Evolutionary conservation across 2,113 vertebrate genomes (phyloP), one percentile per base, ranked within the genome.

Genomic region (Leptobrachium leishanense): DNA sequence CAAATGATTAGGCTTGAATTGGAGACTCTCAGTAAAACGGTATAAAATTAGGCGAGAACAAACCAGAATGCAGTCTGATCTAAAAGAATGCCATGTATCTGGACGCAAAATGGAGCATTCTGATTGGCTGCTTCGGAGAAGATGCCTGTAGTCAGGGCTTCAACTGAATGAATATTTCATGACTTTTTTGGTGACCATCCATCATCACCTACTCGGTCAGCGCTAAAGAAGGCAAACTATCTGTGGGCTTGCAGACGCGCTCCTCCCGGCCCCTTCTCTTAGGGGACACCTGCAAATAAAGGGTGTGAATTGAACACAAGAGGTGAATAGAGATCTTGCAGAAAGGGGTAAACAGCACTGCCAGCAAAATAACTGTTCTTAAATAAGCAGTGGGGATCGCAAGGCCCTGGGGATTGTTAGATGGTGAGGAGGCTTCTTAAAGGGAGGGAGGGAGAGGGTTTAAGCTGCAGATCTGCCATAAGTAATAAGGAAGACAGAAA

Each of bases 121-220:
- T 42, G 68, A 78, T 71, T 71, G 76, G 76, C 15, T 64, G 8
- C 43, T 72, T 59, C 31, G 43, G 42, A 31, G 9, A 65, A n/a
- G 8, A 44, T 55, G 44, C n/a, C n/a, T n/a, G n/a, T n/a, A n/a
- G 20, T 31, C 20, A 31, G 20, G 20, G 20, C 20, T 31, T 31
- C 20, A 31, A 31, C 20, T 31, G 20, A 31, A 31, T 31, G 20
- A 31, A 31, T 72, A 64, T 55, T 79, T 50, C 64, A 80, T 53
- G 63, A 80, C 50, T 74, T 44, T 62, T 10, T 69, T 68, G 71
- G 53, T 74, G 40, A 40, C 3, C 20, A 68, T 80, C 77, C 63
- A 74, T 31, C 53, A 80, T 66, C 31, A 44, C 53, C 43, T 41
- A 74, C 59, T 74, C 71, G 68, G 74, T 80, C 77, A 80, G 77